Evolutionary conservation across 2,797 vertebrate species (phyloP).

Genomic region (Hemibagrus guttatus): DNA sequence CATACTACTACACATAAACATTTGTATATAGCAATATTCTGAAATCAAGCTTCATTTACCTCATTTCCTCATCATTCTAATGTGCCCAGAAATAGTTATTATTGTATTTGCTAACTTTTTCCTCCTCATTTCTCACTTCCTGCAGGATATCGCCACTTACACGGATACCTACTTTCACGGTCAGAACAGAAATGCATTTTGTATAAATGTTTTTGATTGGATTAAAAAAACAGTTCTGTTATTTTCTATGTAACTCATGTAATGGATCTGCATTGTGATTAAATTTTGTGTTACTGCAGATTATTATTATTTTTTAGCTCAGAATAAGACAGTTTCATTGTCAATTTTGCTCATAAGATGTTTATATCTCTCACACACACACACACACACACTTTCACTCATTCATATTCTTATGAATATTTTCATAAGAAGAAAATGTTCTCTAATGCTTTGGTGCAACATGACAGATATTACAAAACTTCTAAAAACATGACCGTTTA

Average conservation of each 20-base stretch:
- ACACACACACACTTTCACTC: no score
- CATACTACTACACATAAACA: not conserved
- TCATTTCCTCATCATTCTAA: not conserved
- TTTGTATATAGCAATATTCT: not conserved
- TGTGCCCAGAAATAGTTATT: not conserved
- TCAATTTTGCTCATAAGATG: no score
- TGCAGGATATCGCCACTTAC: conserved; percentile 74
- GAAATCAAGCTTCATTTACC: not conserved
- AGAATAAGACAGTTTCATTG: not conserved
- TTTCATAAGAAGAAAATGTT: not conserved
- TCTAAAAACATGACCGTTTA: not conserved
- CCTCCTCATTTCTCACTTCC: conserved; percentile 30
- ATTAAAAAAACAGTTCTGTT: not conserved
- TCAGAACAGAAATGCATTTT: conserved; percentile 46
- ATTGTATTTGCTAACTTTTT: not conserved
- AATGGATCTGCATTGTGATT: not conserved
- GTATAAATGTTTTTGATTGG: not conserved
- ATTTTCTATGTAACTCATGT: no score
- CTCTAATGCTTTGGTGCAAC: not conserved
- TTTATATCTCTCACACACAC: no score
- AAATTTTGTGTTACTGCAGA: not conserved
- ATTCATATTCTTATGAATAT: no score
- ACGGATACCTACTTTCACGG: conserved; percentile 78
- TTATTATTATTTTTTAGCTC: not conserved
- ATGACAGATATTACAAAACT: not conserved